Percentiles rank a stretch among this genome's conserved stretches.
phyloP scores from a whole-genome alignment of 2,797 vertebrate species.

The Pseudochromis fuscus region DNA sequence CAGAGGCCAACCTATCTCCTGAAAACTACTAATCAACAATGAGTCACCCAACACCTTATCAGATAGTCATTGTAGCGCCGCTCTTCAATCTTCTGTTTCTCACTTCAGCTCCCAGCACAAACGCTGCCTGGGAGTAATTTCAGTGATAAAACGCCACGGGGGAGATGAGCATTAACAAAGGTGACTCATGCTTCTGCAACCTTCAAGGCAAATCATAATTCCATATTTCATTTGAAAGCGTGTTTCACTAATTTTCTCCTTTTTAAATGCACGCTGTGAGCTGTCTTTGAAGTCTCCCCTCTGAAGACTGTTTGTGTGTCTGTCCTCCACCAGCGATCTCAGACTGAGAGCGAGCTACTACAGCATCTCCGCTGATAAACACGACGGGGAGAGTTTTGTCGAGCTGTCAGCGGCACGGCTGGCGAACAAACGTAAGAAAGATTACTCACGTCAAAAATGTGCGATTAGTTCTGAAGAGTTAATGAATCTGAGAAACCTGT shows the following conservation, averaged over 20 bases:
- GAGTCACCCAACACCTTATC: slow-evolving; percentile 72
- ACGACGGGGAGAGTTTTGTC: slow-evolving; percentile 15
- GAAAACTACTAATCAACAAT: slow-evolving; percentile 68
- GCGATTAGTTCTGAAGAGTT: slow-evolving; percentile 23
- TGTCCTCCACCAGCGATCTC: slow-evolving; percentile 32
- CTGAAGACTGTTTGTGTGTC: slow-evolving; percentile 45
- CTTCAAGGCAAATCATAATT: slow-evolving; percentile 63
- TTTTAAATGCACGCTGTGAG: slow-evolving; percentile 50
- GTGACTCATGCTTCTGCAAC: slow-evolving; percentile 69
- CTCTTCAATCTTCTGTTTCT: slow-evolving; percentile 56
- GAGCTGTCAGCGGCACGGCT: slow-evolving; percentile 16
- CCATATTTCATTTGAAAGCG: slow-evolving; percentile 64
- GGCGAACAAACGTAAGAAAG: slow-evolving; percentile 4
- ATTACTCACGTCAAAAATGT: slow-evolving; percentile 7
- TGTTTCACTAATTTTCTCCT: slow-evolving; percentile 59
- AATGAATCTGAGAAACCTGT: slow-evolving; percentile 33
- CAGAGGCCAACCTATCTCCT: slow-evolving; percentile 37
- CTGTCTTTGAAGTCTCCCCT: slow-evolving; percentile 59
- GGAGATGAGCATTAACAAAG: slow-evolving; percentile 66
- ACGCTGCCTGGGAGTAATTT: slow-evolving; percentile 55
- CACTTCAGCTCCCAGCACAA: slow-evolving; percentile 38
- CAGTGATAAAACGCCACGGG: slow-evolving; percentile 64
- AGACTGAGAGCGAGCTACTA: slow-evolving; percentile 18
- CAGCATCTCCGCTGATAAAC: slow-evolving; percentile 11
- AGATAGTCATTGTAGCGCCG: slow-evolving; percentile 53